Percentiles rank a stretch among this genome's conserved stretches.
Evolutionary conservation across 2,888 invertebrate species (phyloP).

Genomic region (Parascotia fuliginaria): DNA sequence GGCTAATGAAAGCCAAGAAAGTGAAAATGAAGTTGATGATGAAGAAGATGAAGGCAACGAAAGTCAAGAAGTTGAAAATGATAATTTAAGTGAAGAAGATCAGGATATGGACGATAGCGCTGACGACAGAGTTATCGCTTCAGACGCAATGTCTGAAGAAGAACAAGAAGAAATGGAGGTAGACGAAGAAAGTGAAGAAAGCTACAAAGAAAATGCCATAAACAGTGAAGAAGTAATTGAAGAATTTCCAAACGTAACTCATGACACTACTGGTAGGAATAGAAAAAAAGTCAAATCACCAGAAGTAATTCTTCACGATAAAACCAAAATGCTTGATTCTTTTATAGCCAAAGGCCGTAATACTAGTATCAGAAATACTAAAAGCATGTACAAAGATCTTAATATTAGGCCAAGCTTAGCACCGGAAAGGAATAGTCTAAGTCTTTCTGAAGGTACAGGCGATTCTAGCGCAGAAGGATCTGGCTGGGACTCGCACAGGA

Average conservation of each 20-base stretch:
- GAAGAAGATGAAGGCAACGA: slow-evolving; percentile 11
- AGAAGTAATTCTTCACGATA: slow-evolving; percentile 59
- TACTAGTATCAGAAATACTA: slow-evolving; percentile 59
- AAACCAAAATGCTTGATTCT: slow-evolving; percentile 50
- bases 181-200: slow-evolving; percentile 19
- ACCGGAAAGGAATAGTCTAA: slow-evolving; percentile 57
- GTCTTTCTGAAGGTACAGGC: slow-evolving; percentile 56
- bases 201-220: slow-evolving; percentile 7
- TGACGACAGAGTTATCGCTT: slow-evolving; percentile 24
- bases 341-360: slow-evolving; percentile 54
- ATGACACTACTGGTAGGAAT: slow-evolving; percentile 57
- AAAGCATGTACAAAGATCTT: slow-evolving; percentile 51
- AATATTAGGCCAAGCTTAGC: slow-evolving; percentile 55
- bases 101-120: slow-evolving; percentile 29
- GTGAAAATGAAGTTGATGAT: slow-evolving; percentile 18
- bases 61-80: slow-evolving; percentile 14
- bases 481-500: slow-evolving; percentile 78
- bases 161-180: slow-evolving; percentile 30
- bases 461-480: slow-evolving; percentile 72
- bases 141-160: slow-evolving; percentile 34
- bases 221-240: slow-evolving; percentile 20
- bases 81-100: slow-evolving; percentile 27
- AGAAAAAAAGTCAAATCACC: slow-evolving; percentile 58
- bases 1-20: slow-evolving; percentile 20
- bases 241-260: slow-evolving; percentile 47